A percentile compares a stretch with the other conserved stretches of the same genome.
These are phyloP conservation scores for Pimephales promelas DNA, from an alignment of 2,113 vertebrate genomes.

Conservation along the genomic window DNA sequence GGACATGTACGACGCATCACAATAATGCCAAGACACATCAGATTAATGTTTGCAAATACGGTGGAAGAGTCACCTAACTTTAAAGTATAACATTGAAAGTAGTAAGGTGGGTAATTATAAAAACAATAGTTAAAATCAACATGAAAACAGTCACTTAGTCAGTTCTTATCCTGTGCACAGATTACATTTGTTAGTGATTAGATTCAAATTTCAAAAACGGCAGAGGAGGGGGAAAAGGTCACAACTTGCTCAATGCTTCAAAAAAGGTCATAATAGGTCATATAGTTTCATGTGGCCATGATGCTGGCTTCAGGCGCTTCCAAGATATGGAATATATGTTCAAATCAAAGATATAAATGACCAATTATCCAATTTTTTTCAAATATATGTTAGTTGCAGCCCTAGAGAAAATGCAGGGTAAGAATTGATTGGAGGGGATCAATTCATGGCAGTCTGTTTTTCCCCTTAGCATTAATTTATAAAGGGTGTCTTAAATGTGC, in stretches of 20 bases:
- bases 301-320: not conserved
- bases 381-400: not conserved
- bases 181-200: not conserved
- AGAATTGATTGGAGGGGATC: slow-evolving; percentile 23
- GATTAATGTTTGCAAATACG: slow-evolving; percentile 10
- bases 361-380: not conserved
- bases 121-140: not conserved
- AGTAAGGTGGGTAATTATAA: not conserved
- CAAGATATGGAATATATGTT: not conserved
- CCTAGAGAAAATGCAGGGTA: slow-evolving; percentile 4
- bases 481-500: slow-evolving; percentile 58
- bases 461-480: slow-evolving; percentile 59
- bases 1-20: slow-evolving; percentile 20
- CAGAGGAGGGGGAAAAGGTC: not conserved
- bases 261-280: slow-evolving; percentile 14
- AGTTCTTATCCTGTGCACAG: not conserved
- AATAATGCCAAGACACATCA: not conserved
- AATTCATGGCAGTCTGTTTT: slow-evolving; percentile 15
- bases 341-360: not conserved
- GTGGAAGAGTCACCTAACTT: not conserved
- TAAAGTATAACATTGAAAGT: not conserved
- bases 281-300: not conserved
- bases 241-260: not conserved
- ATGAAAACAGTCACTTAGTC: not conserved
- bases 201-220: too few relatives aligned